A percentile compares a stretch with the other conserved stretches of the same genome.
Evolutionary conservation across 1,140 invertebrate genomes (phyloP).

Genomic region (Epicauta chinensis): DNA sequence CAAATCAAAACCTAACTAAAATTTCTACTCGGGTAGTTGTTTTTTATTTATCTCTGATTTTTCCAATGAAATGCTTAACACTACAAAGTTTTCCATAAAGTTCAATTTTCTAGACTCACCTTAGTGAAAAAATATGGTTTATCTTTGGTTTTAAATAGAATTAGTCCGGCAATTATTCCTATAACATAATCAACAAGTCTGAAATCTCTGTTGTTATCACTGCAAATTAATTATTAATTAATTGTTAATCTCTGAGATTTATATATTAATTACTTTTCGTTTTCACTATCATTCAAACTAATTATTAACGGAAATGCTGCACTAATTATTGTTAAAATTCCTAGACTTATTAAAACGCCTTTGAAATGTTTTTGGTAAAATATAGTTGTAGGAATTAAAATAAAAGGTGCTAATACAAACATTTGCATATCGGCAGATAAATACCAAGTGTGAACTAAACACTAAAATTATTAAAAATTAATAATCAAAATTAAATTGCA

Average conservation of each 20-base stretch:
- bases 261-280: slow-evolving; percentile 23
- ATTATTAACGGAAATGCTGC: slow-evolving; percentile 23
- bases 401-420: slow-evolving; percentile 51
- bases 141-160: slow-evolving; percentile 16
- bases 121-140: slow-evolving; percentile 21
- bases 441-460: slow-evolving; percentile 50
- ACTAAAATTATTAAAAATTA: slow-evolving; percentile 43
- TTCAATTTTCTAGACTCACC: slow-evolving; percentile 4
- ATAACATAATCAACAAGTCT: slow-evolving; percentile 28
- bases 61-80: too few species aligned
- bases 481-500: neutral
- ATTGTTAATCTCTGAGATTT: neutral
- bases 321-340: slow-evolving; percentile 22
- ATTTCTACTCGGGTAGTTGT: too few species aligned
- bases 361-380: slow-evolving; percentile 3
- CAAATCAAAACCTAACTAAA: too few species aligned
- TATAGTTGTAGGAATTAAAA: slow-evolving; percentile 42
- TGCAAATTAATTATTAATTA: slow-evolving; percentile 10
- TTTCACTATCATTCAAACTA: slow-evolving; percentile 18
- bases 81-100: too few species aligned
- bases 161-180: slow-evolving; percentile 26
- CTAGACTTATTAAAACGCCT: slow-evolving; percentile 14
- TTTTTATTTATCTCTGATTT: too few species aligned
- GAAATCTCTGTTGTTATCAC: slow-evolving; percentile 29
- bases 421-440: slow-evolving; percentile 67